Conservation (phyloP, 2,113 vertebrate species). For the Reinhardtius hippoglossoides region DNA sequence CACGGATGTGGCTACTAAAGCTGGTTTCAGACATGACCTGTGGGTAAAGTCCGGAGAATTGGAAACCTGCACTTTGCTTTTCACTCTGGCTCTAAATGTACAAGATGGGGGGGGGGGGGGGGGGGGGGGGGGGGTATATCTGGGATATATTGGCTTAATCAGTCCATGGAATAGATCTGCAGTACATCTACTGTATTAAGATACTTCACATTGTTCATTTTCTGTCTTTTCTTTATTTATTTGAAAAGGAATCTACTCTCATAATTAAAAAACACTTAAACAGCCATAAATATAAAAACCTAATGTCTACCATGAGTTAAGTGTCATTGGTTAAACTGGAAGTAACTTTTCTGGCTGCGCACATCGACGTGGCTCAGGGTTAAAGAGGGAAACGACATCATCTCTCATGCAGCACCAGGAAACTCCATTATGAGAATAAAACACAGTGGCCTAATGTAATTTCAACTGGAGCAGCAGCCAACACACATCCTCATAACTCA, state of each 20-base stretch:
- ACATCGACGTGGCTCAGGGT: neutral
- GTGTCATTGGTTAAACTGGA: neutral
- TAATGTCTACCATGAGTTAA: neutral
- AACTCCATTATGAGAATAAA: slow-evolving; percentile 27
- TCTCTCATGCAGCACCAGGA: slow-evolving; percentile 32
- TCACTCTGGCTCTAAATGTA: no score
- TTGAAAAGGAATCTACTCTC: neutral
- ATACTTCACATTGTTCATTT: neutral
- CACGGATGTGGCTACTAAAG: no score
- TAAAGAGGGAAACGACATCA: slow-evolving; percentile 36
- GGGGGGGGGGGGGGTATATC: no score
- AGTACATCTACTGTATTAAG: no score
- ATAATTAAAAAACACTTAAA: no score
- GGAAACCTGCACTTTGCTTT: no score
- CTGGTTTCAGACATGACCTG: no score
- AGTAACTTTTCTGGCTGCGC: neutral
- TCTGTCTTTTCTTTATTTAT: no score
- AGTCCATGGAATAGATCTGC: no score
- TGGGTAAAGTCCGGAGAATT: no score
- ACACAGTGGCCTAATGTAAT: slow-evolving; percentile 34
- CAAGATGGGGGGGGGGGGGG: no score
- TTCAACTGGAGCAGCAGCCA: slow-evolving; percentile 28
- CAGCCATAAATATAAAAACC: neutral
- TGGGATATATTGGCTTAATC: no score
- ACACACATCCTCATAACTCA: slow-evolving; percentile 15